These are phyloP conservation scores for Mormoops blainvillei DNA, from an alignment of 2,113 vertebrate species.

Conservation along the genomic window DNA sequence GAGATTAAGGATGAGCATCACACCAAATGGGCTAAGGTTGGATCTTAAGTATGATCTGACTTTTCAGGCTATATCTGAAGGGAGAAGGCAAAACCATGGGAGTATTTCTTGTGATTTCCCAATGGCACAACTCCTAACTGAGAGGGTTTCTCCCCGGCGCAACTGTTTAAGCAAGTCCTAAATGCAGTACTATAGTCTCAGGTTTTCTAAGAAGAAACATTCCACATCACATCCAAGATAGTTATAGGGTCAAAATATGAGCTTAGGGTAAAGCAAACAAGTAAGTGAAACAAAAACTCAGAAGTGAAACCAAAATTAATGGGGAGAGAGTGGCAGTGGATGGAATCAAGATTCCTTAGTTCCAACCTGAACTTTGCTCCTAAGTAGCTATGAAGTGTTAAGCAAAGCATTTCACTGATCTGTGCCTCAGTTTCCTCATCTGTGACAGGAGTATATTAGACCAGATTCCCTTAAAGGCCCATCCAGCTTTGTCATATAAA, in stretches of 20 bases:
- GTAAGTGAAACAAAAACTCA: background rate
- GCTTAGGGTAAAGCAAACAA: background rate
- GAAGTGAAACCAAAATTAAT: background rate
- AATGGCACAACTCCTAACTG: background rate
- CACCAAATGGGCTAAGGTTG: conserved; percentile 1
- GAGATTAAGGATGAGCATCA: background rate
- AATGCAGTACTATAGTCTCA: background rate
- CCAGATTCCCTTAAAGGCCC: background rate
- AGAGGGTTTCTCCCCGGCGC: background rate
- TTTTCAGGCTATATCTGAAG: conserved; percentile 4
- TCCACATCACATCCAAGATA: background rate
- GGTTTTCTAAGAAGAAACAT: conserved; percentile 39
- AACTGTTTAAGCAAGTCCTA: conserved; percentile 5
- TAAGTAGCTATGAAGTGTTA: background rate
- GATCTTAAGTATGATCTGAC: background rate
- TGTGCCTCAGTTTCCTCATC: background rate
- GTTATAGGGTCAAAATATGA: background rate
- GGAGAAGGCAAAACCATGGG: background rate
- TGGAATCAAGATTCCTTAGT: background rate
- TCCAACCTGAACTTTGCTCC: background rate
- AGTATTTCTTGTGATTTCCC: background rate
- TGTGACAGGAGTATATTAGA: background rate
- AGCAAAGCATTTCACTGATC: background rate
- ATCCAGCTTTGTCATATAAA: background rate
- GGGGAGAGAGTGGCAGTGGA: background rate